Evolutionary conservation across 2,888 invertebrate species (phyloP), one percentile per base, ranked within the genome.

Genomic region (Drosophila helvetica): DNA sequence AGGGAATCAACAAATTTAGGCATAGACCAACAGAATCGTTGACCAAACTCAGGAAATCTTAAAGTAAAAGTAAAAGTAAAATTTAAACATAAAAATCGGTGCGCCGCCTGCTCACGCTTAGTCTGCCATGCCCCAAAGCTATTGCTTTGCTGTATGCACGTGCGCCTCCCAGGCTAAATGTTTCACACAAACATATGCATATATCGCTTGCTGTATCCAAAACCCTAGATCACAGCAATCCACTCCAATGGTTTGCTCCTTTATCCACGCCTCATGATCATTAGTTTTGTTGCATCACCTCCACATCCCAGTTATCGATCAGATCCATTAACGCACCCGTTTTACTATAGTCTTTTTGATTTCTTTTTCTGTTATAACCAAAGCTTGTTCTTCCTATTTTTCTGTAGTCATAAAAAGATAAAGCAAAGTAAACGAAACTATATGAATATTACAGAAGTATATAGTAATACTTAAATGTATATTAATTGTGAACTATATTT

Each of bases 371-470:
- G 69, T 80, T 74, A 62, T 80, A 86, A 86, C 85, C 85, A 86
- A 86, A 86, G 85, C 85, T 86, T 86, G 79, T 78, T 82, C 73
- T 82, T 86, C 74, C 74, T 77, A 76, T 77, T 76, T 74, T 73
- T 75, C 51, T 63, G 69, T 80, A 83, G 74, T 68, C 62, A 43
- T 75, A 72, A n/a, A 66, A 50, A 50, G 30, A 50, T 56, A 62
- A 67, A 54, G 22, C 56, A 62, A 67, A 64, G 55, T 47, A 63
- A 48, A 66, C 22, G 7, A 52, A 61, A 61, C 33, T 61, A 69
- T 57, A 63, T 42, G 46, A 50, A 64, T 38, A 58, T 55, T 22
- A 10, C 38, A 52, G 15, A 10, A 47, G 46, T 47, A 46, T 55
- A 45, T 45, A 17, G 30, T 19, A 38, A 47, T 57, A 57, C 10